phyloP scores from a whole-genome alignment of 2,113 vertebrate genomes.

The Lathamus discolor region DNA sequence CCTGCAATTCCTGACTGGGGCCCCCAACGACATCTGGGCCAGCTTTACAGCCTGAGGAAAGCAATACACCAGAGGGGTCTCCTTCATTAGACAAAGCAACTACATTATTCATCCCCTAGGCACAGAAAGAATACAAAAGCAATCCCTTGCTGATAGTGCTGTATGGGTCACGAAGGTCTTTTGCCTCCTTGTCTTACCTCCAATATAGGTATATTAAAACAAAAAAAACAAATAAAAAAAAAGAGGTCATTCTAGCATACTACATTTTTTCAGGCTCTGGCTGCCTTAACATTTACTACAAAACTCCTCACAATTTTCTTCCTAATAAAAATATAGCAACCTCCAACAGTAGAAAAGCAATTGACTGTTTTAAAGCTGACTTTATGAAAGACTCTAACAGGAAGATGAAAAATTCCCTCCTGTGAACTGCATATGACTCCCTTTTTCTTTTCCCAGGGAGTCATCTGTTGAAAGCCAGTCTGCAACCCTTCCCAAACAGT shows the following conservation, averaged over 20 bases:
- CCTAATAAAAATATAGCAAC: not conserved
- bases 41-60: constrained; percentile 10
- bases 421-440: not conserved
- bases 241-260: not conserved
- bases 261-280: not conserved
- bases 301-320: not conserved
- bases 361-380: not conserved
- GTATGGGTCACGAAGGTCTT: not conserved
- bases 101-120: not conserved
- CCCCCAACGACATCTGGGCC: not conserved
- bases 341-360: not conserved
- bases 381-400: not conserved
- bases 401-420: constrained; percentile 3
- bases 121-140: not conserved
- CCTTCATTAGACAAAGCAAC: not conserved
- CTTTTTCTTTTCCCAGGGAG: constrained; percentile 8
- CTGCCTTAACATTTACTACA: not conserved
- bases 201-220: not conserved
- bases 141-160: not conserved
- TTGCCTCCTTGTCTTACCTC: not conserved
- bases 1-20: not conserved
- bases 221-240: not conserved
- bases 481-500: constrained; percentile 10
- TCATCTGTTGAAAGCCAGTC: not conserved
- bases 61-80: not conserved